Conservation (phyloP, 2,888 invertebrate genomes). For the Mactromeris polynyma region DNA sequence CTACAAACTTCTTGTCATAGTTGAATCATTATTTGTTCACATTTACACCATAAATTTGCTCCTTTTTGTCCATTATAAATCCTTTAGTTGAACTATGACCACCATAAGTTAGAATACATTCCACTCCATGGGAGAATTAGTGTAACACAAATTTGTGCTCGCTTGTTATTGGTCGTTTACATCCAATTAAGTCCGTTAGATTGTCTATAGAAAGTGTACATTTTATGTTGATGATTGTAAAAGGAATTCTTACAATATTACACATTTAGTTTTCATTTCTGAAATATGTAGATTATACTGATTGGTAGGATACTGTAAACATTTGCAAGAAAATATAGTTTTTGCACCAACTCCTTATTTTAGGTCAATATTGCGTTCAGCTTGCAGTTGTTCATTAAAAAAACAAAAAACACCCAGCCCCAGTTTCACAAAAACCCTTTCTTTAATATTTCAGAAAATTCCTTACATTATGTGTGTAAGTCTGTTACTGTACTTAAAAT, state of each 20-base stretch:
- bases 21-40: not conserved
- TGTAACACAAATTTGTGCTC: constrained; percentile 4
- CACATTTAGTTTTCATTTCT: not conserved
- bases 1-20: too few relatives aligned
- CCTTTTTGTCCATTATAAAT: not conserved
- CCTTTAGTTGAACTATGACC: not conserved
- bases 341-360: too few relatives aligned
- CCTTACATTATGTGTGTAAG: too few relatives aligned
- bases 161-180: not conserved
- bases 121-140: constrained; percentile 6
- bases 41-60: not conserved
- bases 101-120: not conserved
- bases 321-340: not conserved
- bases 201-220: not conserved
- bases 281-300: not conserved
- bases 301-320: not conserved
- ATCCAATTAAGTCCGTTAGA: not conserved
- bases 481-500: too few relatives aligned
- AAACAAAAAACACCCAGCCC: too few relatives aligned
- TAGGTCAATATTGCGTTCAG: too few relatives aligned
- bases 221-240: not conserved
- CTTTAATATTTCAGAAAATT: too few relatives aligned
- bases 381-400: too few relatives aligned
- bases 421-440: too few relatives aligned
- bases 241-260: too few relatives aligned